Base-by-base conservation (phyloP, 1,140 invertebrate genomes). In the Bathynomus jamesi region DNA sequence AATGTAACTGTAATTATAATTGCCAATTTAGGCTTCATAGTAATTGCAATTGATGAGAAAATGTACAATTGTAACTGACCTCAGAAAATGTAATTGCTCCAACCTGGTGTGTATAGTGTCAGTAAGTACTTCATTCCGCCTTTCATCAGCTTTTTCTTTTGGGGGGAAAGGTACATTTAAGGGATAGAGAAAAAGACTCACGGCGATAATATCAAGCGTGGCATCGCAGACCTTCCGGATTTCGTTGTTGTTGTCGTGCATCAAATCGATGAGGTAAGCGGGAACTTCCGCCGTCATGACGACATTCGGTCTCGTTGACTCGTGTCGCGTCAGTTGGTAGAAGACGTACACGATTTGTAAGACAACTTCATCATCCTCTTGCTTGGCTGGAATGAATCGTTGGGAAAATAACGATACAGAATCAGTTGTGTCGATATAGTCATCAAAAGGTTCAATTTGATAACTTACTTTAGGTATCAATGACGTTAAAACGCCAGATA, bases 311-410 rank as follows among this genome's bases (percentile, higher is more conserved):
- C 94, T 86, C 31, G 92, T 93, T 61, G 87, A 86, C 76, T 90
- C 87, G 80, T 96, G 93, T 77, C 90, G 88, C 68, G 96, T 88
- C 79, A 98, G 87, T 84, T 95, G 91, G 79, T 96, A 91, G 84
- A 99, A 97, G 60, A 96, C 90, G 81, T 92, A 98, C 64, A 98
- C 89, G 76, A 98, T 77, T 85, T 97, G 94, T 69, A 95, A 84
- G 61, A 96, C 93, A 76, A 96, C 91, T 84, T 96, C 94, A 84
- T 98, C 96, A 82, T 98, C 96, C 81, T 97, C 95, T 86, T 98
- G 96, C 80, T 96, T 94, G 65, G 89, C 92, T 87, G 80, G 21
- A n/a, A n/a, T n/a, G n/a, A n/a, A n/a, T n/a, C 81, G 75, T n/a
- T 28, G 72, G 66, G 21, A 68, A 72, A 80, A 30, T 65, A 69